phyloP scores from a whole-genome alignment of 2,888 invertebrate species.

The Drosophila macrospina region DNA sequence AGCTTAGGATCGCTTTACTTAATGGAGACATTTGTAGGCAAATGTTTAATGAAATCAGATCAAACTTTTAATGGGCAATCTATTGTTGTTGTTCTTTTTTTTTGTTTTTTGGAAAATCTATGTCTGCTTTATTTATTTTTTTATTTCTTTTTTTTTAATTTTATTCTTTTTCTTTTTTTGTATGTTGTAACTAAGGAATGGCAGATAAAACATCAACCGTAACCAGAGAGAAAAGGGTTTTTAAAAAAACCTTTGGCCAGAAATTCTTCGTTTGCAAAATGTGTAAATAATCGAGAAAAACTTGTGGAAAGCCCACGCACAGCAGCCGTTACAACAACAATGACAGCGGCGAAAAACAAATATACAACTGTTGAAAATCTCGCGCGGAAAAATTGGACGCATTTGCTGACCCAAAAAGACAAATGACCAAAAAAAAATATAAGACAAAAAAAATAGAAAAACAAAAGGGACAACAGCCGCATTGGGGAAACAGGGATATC shows the following conservation, averaged over 20 bases:
- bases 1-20: constrained; percentile 33
- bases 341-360: constrained; percentile 37
- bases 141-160: neutral
- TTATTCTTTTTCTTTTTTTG: constrained; percentile 2
- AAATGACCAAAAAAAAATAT: constrained; percentile 49
- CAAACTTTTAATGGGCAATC: constrained; percentile 46
- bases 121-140: constrained; percentile 23
- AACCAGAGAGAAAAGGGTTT: constrained; percentile 39
- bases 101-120: constrained; percentile 15
- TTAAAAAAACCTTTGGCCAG: constrained; percentile 38
- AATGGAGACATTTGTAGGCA: constrained; percentile 47
- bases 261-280: constrained; percentile 40
- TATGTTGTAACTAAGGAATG: constrained; percentile 29
- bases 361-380: constrained; percentile 61
- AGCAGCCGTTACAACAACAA: constrained; percentile 15
- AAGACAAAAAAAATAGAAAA: constrained; percentile 30
- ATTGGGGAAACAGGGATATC: constrained; percentile 46
- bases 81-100: constrained; percentile 30
- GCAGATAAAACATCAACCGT: constrained; percentile 5
- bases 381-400: constrained; percentile 66
- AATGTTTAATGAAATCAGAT: constrained; percentile 45
- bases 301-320: constrained; percentile 52
- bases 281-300: constrained; percentile 66
- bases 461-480: constrained; percentile 61
- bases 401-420: constrained; percentile 69